Evolutionary conservation across 1,140 invertebrate genomes (phyloP).

Genomic region (Eciton burchellii): DNA sequence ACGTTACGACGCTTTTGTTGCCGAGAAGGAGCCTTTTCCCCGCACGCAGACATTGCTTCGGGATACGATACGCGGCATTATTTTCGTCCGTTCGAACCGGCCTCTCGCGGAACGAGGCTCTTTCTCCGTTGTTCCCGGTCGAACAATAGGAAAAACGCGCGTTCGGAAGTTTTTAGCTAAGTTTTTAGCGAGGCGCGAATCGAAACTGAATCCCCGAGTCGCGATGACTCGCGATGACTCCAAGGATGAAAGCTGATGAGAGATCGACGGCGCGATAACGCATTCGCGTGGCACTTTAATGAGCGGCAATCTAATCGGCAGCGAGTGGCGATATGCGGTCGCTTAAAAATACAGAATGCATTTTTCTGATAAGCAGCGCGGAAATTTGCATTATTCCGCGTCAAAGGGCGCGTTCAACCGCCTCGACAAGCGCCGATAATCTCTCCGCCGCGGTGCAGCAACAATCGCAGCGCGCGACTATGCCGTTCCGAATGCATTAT

Average conservation of each 20-base stretch:
- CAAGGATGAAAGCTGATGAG: too few species aligned
- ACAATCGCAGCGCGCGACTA: not conserved
- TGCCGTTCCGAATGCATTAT: slow-evolving; percentile 1
- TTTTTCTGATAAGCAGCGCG: not conserved
- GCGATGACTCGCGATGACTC: not conserved
- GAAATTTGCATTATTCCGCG: not conserved
- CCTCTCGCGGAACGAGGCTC: slow-evolving; percentile 2
- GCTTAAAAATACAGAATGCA: not conserved
- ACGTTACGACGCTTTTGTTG: slow-evolving; percentile 58
- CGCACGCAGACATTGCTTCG: slow-evolving; percentile 20
- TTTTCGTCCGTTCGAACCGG: slow-evolving; percentile 25
- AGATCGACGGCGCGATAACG: too few species aligned
- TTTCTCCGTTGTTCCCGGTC: not conserved
- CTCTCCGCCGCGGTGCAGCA: slow-evolving; percentile 11
- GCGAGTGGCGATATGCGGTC: not conserved
- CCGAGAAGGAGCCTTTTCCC: slow-evolving; percentile 40
- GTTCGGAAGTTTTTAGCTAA: not conserved
- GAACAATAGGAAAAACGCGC: slow-evolving; percentile 18
- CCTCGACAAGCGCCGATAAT: not conserved
- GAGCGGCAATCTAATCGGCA: too few species aligned
- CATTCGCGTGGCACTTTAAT: too few species aligned
- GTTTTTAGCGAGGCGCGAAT: too few species aligned
- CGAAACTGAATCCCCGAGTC: not conserved
- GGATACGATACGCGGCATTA: slow-evolving; percentile 20
- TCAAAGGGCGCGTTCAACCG: not conserved